Evolutionary conservation across 2,888 invertebrate species (phyloP).

Genomic region (Parnassius mnemosyne): DNA sequence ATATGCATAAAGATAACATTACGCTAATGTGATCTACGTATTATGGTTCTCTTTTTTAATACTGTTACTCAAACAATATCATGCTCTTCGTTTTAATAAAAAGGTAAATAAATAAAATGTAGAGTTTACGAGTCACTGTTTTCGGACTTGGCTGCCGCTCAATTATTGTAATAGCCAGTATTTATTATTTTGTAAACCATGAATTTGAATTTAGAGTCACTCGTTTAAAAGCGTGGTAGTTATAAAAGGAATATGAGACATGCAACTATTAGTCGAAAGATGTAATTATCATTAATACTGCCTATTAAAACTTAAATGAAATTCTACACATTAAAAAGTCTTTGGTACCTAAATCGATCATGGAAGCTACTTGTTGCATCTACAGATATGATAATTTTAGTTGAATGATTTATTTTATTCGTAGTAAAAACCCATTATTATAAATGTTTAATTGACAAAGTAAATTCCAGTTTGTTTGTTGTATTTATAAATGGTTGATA

Average conservation of each 20-base stretch:
- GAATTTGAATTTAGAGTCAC: too few species aligned
- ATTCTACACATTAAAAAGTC: neutral
- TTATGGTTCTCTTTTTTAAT: too few species aligned
- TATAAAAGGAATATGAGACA: neutral
- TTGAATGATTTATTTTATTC: neutral
- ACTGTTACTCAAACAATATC: too few species aligned
- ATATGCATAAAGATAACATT: neutral
- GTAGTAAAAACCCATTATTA: neutral
- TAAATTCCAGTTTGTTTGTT: neutral
- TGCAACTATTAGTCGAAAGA: conserved; percentile 1
- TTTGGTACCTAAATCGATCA: conserved; percentile 1
- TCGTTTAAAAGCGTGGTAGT: neutral
- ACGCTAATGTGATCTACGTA: neutral
- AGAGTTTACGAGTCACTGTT: too few species aligned
- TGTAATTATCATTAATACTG: conserved; percentile 11
- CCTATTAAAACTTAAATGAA: neutral
- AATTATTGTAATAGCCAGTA: neutral
- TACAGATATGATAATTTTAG: neutral
- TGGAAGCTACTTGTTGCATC: neutral
- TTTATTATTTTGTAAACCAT: neutral
- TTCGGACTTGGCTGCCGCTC: neutral
- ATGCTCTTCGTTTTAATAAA: too few species aligned
- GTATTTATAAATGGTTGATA: neutral
- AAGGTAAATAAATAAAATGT: too few species aligned
- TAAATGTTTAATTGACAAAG: neutral